Percentiles rank a stretch among this genome's conserved stretches.
phyloP scores from a whole-genome alignment of 2,888 invertebrate genomes.

The Iselma pallidipennis region DNA sequence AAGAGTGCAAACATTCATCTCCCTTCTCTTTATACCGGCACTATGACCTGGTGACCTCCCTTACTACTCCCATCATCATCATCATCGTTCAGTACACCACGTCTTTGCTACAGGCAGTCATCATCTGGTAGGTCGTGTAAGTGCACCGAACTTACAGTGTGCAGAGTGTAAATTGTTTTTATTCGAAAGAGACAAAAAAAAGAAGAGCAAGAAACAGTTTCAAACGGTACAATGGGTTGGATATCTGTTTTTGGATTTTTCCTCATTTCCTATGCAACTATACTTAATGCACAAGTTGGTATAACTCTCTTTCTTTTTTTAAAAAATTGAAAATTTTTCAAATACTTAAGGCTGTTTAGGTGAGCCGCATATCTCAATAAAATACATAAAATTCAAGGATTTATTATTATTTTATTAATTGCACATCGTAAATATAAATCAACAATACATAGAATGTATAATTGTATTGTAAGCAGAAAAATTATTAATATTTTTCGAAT shows the following conservation, averaged over 20 bases:
- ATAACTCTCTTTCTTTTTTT: neutral
- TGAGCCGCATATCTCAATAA: neutral
- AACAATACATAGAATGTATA: too few species aligned
- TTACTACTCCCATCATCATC: conserved; percentile 6
- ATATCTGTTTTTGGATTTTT: conserved; percentile 3
- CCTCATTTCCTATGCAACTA: neutral
- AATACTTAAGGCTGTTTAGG: neutral
- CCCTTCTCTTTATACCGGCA: conserved; percentile 16
- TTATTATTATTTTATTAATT: neutral
- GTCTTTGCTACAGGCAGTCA: conserved; percentile 14
- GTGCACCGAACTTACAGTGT: conserved; percentile 3
- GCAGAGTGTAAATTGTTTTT: neutral
- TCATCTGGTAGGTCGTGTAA: conserved; percentile 15
- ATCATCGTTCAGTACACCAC: conserved; percentile 8
- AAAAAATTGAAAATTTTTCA: too few species aligned
- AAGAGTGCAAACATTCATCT: neutral
- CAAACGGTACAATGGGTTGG: conserved; percentile 7
- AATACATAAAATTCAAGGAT: neutral
- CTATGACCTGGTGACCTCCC: conserved; percentile 27
- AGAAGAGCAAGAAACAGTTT: too few species aligned
- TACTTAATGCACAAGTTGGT: conserved; percentile 4
- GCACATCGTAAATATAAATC: too few species aligned
- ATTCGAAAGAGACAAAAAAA: neutral
- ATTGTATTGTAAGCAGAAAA: neutral
- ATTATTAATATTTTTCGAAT: neutral